Percentiles rank a stretch among this genome's conserved stretches.
Conservation (phyloP, 2,797 vertebrate genomes). For the Lagodon rhomboides region DNA sequence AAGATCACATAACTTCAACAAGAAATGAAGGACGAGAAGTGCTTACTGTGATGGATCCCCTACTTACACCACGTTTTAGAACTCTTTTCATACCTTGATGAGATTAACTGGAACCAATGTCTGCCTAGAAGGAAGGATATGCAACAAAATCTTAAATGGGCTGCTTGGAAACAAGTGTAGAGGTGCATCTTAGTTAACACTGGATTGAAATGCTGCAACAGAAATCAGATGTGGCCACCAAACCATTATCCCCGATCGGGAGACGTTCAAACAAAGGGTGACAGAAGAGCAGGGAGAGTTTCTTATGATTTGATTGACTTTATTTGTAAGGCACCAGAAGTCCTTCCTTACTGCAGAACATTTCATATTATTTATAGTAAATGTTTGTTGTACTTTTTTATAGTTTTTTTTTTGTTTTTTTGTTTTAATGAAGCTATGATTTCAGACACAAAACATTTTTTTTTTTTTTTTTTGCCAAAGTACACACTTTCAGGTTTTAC, state of each 20-base stretch:
- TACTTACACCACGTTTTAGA: not conserved
- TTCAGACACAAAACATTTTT: conserved; percentile 84
- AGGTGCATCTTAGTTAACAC: not conserved
- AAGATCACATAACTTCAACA: not conserved
- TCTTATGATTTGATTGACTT: conserved; percentile 83
- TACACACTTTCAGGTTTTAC: conserved; percentile 86
- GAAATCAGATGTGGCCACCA: not conserved
- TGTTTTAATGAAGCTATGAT: conserved; percentile 84
- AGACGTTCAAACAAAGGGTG: conserved; percentile 5
- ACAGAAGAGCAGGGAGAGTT: conserved; percentile 12
- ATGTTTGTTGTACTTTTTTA: conserved; percentile 78
- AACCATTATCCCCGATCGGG: not conserved
- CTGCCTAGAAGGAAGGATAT: not conserved
- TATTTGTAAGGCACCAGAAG: conserved; percentile 89
- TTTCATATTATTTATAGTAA: conserved; percentile 86
- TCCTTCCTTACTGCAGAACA: conserved; percentile 88
- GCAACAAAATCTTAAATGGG: not conserved
- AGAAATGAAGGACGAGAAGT: not conserved
- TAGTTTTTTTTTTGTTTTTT: conserved; percentile 70
- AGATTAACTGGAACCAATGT: not conserved
- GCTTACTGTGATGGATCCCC: not conserved
- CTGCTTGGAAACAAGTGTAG: not conserved
- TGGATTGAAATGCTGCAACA: not conserved
- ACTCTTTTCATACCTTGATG: not conserved
- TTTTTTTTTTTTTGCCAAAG: conserved; percentile 76